A percentile compares a stretch with the other conserved stretches of the same genome.
These are phyloP conservation scores for Synanthedon formicaeformis DNA, from an alignment of 2,888 invertebrate genomes.

Conservation along the genomic window DNA sequence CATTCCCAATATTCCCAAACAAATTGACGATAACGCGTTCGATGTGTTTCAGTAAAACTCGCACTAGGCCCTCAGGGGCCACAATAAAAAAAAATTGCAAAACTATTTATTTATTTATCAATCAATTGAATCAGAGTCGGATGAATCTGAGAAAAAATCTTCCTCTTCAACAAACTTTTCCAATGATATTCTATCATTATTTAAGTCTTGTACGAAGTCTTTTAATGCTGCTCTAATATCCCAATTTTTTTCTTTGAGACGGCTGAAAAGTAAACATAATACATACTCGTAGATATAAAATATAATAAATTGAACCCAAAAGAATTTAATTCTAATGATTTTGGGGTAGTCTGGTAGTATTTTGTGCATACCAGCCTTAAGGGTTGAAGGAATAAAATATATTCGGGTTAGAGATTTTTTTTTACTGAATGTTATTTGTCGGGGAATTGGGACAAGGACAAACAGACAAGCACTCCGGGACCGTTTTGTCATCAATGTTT, in stretches of 20 bases:
- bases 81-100: background rate
- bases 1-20: too few species aligned
- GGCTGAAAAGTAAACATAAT: constrained; percentile 25
- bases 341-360: too few species aligned
- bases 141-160: constrained; percentile 33
- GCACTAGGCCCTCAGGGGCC: too few species aligned
- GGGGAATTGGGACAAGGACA: too few species aligned
- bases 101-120: constrained; percentile 7
- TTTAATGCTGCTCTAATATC: constrained; percentile 33
- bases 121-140: constrained; percentile 33
- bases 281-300: background rate
- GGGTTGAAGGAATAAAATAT: too few species aligned
- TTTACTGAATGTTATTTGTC: too few species aligned
- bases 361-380: too few species aligned
- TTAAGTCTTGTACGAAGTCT: constrained; percentile 24
- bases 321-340: background rate
- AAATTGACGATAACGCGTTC: too few species aligned
- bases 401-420: too few species aligned
- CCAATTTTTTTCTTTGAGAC: constrained; percentile 35
- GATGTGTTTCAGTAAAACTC: too few species aligned
- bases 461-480: too few species aligned
- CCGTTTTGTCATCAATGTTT: too few species aligned
- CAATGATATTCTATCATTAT: constrained; percentile 16
- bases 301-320: background rate
- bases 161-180: constrained; percentile 30